These are phyloP conservation scores for Mionectes olivaceus DNA, from an alignment of 2,797 vertebrate genomes.

Conservation along the genomic window DNA sequence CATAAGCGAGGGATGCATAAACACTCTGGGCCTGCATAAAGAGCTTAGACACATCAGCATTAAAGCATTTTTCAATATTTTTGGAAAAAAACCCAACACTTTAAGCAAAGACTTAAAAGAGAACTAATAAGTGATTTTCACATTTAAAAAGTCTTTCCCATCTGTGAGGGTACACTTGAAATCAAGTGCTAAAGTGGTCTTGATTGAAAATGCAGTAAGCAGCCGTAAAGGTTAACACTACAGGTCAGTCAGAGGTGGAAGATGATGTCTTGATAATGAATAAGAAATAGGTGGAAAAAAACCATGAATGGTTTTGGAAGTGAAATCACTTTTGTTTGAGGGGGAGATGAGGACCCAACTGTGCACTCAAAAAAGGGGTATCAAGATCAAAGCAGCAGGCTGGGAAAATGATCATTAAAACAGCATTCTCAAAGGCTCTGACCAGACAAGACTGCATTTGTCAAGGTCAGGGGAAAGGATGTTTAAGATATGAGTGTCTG, in stretches of 20 bases:
- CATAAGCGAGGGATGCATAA: not conserved
- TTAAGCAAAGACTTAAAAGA: not conserved
- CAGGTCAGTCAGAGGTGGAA: not conserved
- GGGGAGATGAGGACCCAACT: not conserved
- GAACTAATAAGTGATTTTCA: not conserved
- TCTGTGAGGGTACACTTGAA: not conserved
- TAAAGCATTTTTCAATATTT: not conserved
- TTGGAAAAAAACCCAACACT: rapidly evolving
- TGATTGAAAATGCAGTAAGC: not conserved
- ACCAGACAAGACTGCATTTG: slow-evolving; percentile 31
- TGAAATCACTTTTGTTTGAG: not conserved
- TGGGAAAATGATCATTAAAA: slow-evolving; percentile 41
- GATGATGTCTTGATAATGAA: not conserved
- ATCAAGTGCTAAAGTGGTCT: not conserved
- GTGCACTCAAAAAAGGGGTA: not conserved
- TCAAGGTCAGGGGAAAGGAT: slow-evolving; percentile 48
- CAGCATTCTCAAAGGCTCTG: not conserved
- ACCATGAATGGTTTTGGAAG: not conserved
- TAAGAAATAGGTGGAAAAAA: not conserved
- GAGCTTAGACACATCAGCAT: not conserved
- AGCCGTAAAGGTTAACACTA: not conserved
- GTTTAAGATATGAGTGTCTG: slow-evolving; percentile 59
- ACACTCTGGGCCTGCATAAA: too few relatives aligned
- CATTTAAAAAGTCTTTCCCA: not conserved
- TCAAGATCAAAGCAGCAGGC: slow-evolving; percentile 28